A percentile compares a stretch with the other conserved stretches of the same genome.
Evolutionary conservation across 2,113 vertebrate species (phyloP).

Genomic region (Charadrius vociferus): DNA sequence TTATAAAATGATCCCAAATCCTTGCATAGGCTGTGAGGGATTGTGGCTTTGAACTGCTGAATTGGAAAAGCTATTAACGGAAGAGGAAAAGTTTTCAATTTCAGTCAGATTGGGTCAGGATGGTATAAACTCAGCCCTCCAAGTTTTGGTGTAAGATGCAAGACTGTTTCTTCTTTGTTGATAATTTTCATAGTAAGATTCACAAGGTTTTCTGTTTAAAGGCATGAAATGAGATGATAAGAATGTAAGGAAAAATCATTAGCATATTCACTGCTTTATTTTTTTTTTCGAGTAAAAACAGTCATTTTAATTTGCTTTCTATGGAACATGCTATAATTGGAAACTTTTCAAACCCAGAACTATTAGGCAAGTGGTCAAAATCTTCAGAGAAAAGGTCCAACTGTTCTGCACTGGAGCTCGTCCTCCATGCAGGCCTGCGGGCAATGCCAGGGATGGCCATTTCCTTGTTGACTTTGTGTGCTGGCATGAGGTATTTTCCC

Average conservation of each 20-base stretch:
- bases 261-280: not conserved
- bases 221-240: constrained; percentile 58
- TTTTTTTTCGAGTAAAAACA: not conserved
- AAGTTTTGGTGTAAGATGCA: constrained; percentile 37
- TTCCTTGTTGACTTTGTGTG: not conserved
- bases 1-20: constrained; percentile 64
- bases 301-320: constrained; percentile 62
- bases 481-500: not conserved
- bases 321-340: not conserved
- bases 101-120: constrained; percentile 48
- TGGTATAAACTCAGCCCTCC: constrained; percentile 35
- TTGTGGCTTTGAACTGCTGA: constrained; percentile 48
- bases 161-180: constrained; percentile 36
- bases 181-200: constrained; percentile 45
- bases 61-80: constrained; percentile 51
- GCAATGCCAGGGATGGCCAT: not conserved
- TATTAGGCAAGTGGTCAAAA: constrained; percentile 35
- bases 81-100: constrained; percentile 37
- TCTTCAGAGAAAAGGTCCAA: constrained; percentile 10
- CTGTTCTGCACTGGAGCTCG: constrained; percentile 21
- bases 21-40: constrained; percentile 51
- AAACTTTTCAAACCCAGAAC: constrained; percentile 12
- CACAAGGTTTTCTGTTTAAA: constrained; percentile 56
- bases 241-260: constrained; percentile 42
- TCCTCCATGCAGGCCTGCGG: not conserved